Percentiles rank a stretch among this genome's conserved stretches.
Evolutionary conservation across 2,113 vertebrate species (phyloP).

Genomic region (zebrafish (Danio rerio)): GRCz12tu NC_133191.1:8099501-8100000

Average conservation of each 20-base stretch:
- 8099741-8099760: not conserved
- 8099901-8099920: not conserved
- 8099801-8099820: not conserved
- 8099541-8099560: too few species aligned
- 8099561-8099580: too few species aligned
- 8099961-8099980: conserved; percentile 4
- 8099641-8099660: not conserved
- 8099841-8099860: not conserved
- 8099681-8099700: not conserved
- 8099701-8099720: not conserved
- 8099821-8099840: not conserved
- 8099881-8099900: not conserved
- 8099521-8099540: too few species aligned
- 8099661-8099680: too few species aligned
- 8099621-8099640: not conserved
- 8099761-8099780: not conserved
- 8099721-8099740: not conserved
- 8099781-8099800: not conserved
- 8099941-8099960: conserved; percentile 17
- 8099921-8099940: conserved; percentile 1
- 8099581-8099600: not conserved
- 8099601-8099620: not conserved
- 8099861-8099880: not conserved
- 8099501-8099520: too few species aligned
- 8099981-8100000: conserved; percentile 25